Conservation (phyloP, 2,888 invertebrate genomes). For the Poecilobothrus nobilitatus region DNA sequence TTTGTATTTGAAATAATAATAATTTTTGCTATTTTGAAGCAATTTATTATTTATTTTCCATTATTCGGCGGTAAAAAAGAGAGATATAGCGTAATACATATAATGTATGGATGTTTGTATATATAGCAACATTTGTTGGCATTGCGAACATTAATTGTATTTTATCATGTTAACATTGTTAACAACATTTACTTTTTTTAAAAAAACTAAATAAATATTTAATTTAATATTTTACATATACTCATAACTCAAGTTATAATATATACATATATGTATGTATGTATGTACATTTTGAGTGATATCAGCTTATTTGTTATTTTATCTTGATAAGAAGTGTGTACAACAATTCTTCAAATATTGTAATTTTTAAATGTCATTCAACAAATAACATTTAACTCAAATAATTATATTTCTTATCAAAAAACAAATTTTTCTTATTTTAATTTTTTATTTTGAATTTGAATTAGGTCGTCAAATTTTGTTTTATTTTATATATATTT, state of each 20-base stretch:
- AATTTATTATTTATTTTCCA: background rate
- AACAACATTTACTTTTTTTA: slow-evolving; percentile 9
- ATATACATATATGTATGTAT: background rate
- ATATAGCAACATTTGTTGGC: no score
- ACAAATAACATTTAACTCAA: slow-evolving; percentile 23
- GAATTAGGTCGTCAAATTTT: slow-evolving; percentile 6
- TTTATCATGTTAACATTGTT: slow-evolving; percentile 1
- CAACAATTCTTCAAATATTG: background rate
- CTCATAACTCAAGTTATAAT: background rate
- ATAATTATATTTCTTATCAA: slow-evolving; percentile 21
- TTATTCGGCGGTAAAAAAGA: background rate
- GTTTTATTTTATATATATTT: background rate
- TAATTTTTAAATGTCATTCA: slow-evolving; percentile 18
- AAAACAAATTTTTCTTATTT: background rate
- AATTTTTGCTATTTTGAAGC: background rate
- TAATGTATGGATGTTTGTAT: no score
- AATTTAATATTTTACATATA: background rate
- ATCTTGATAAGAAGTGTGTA: background rate
- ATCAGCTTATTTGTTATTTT: background rate
- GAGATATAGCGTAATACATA: background rate
- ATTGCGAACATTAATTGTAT: background rate
- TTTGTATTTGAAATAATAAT: background rate
- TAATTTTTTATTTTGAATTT: background rate
- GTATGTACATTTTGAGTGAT: background rate
- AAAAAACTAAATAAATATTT: slow-evolving; percentile 2